phyloP scores from a whole-genome alignment of 2,113 vertebrate genomes.

The Hippocampus comes region DNA sequence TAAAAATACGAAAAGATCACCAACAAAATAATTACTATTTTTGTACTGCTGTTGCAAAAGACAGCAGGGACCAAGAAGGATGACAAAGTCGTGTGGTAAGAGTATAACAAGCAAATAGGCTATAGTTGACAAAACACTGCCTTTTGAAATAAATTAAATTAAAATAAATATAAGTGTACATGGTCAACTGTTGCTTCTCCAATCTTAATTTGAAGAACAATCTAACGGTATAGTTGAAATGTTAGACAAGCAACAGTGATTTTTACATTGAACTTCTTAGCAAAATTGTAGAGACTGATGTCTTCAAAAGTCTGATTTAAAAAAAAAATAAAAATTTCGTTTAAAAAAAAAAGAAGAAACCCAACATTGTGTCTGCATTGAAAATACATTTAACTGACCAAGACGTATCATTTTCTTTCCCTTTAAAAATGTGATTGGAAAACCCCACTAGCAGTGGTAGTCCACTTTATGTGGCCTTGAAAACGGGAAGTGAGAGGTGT shows the following conservation, averaged over 20 bases:
- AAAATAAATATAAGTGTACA: slow-evolving; percentile 53
- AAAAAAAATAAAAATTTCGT: slow-evolving; percentile 20
- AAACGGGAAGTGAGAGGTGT: slow-evolving; percentile 7
- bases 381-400: slow-evolving; percentile 13
- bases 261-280: slow-evolving; percentile 9
- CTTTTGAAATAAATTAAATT: slow-evolving; percentile 52
- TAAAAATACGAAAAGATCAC: slow-evolving; percentile 27
- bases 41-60: slow-evolving; percentile 32
- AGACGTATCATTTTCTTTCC: slow-evolving; percentile 24
- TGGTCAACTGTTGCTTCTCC: slow-evolving; percentile 30
- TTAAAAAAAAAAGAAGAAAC: slow-evolving; percentile 12
- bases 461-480: slow-evolving; percentile 5
- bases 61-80: slow-evolving; percentile 12
- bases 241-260: slow-evolving; percentile 7
- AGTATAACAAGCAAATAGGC: slow-evolving; percentile 32
- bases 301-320: slow-evolving; percentile 3
- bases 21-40: slow-evolving; percentile 31
- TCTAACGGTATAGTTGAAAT: slow-evolving; percentile 5
- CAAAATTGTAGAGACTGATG: slow-evolving; percentile 10
- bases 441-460: background rate
- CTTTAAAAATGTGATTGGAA: slow-evolving; percentile 31
- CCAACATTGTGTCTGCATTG: slow-evolving; percentile 12
- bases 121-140: slow-evolving; percentile 17
- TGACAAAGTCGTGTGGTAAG: slow-evolving; percentile 20
- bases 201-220: slow-evolving; percentile 16